Evolutionary conservation across 2,797 vertebrate species (phyloP).

Genomic region (Pipistrellus nathusii): DNA sequence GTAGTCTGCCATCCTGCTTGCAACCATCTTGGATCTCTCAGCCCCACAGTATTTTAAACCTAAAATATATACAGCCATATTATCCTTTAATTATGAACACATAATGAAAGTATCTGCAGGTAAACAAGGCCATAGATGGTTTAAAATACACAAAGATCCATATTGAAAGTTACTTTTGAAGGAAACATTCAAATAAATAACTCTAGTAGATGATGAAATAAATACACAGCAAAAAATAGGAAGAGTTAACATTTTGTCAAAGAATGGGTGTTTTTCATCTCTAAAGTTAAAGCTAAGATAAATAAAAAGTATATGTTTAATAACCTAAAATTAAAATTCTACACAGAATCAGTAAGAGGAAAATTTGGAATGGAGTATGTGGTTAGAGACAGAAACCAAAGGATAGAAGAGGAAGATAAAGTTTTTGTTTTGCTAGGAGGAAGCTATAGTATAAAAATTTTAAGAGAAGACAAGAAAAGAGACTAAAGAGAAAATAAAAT

Average conservation of each 20-base stretch:
- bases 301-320: not conserved
- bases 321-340: not conserved
- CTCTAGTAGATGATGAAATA: not conserved
- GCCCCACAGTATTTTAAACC: not conserved
- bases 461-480: not conserved
- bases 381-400: not conserved
- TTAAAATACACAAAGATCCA: not conserved
- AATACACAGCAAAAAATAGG: not conserved
- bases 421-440: not conserved
- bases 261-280: not conserved
- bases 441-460: not conserved
- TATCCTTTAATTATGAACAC: not conserved
- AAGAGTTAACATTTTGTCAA: not conserved
- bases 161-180: constrained; percentile 11
- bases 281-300: not conserved
- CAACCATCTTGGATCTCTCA: no score
- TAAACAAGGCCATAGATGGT: not conserved
- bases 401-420: not conserved
- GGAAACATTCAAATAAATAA: not conserved
- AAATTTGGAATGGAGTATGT: not conserved
- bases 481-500: not conserved
- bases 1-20: no score
- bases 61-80: not conserved
- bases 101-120: not conserved
- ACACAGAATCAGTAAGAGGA: not conserved